These are phyloP conservation scores for Mus spicilegus DNA, from an alignment of 2,113 vertebrate genomes.

Conservation along the genomic window DNA sequence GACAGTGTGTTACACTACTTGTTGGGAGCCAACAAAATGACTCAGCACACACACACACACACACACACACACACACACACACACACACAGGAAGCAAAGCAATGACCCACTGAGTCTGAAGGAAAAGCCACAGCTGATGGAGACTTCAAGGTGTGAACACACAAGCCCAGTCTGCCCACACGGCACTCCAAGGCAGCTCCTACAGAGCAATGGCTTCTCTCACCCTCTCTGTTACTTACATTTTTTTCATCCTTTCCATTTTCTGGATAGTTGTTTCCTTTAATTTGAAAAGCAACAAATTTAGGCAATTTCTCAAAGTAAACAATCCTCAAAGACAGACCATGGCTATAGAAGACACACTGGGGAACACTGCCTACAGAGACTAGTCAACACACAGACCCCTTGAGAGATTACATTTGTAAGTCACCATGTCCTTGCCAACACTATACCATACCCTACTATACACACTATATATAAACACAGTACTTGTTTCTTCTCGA, in stretches of 20 bases:
- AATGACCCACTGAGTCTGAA: constrained; percentile 83
- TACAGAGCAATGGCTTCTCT: constrained; percentile 83
- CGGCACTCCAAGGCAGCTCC: constrained; percentile 76
- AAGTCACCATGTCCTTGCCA: constrained; percentile 71
- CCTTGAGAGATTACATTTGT: constrained; percentile 65
- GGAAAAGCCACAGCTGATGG: constrained; percentile 87
- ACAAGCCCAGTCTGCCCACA: constrained; percentile 74
- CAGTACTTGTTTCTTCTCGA: constrained; percentile 77
- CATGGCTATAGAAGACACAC: constrained; percentile 69
- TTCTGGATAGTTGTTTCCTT: constrained; percentile 91
- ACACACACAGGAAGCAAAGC: constrained; percentile 83
- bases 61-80: constrained; percentile 84
- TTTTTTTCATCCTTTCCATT: constrained; percentile 92
- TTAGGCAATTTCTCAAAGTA: constrained; percentile 82
- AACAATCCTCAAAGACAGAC: constrained; percentile 79
- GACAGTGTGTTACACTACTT: constrained; percentile 72
- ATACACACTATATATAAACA: constrained; percentile 55
- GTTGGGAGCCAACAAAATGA: constrained; percentile 83
- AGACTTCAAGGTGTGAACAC: constrained; percentile 83
- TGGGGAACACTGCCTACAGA: constrained; percentile 66
- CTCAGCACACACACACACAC: constrained; percentile 84
- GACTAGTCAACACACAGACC: constrained; percentile 69
- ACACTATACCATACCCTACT: constrained; percentile 48
- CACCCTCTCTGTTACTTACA: constrained; percentile 90
- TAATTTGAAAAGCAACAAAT: constrained; percentile 86